Evolutionary conservation across 2,888 invertebrate genomes (phyloP).

Genomic region (Myopa tessellatipennis): DNA sequence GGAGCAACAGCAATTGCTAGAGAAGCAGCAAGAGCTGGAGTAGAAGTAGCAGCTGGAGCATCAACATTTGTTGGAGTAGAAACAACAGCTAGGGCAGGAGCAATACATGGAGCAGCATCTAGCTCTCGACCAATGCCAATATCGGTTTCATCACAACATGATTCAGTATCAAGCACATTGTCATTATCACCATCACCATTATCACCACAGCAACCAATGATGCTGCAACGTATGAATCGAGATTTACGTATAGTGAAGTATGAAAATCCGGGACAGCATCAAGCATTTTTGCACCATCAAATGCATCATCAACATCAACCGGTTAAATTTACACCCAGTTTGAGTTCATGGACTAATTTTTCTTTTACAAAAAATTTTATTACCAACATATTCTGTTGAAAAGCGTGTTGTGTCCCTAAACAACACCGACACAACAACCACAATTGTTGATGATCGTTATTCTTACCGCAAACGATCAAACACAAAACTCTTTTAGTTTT

Average conservation of each 20-base stretch:
- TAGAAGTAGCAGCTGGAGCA: slow-evolving; percentile 3
- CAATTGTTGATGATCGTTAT: neutral
- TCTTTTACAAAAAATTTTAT: slow-evolving; percentile 68
- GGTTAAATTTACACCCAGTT: slow-evolving; percentile 63
- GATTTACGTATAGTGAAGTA: slow-evolving; percentile 58
- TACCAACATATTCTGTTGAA: slow-evolving; percentile 66
- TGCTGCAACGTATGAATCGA: slow-evolving; percentile 59
- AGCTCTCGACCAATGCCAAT: slow-evolving; percentile 44
- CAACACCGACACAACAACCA: neutral
- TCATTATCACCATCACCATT: slow-evolving; percentile 23
- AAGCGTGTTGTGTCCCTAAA: neutral
- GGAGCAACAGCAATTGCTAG: neutral
- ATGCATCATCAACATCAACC: slow-evolving; percentile 44
- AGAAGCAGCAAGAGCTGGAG: too few species aligned
- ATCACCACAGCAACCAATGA: slow-evolving; percentile 45
- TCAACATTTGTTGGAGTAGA: neutral
- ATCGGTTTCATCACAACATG: slow-evolving; percentile 50
- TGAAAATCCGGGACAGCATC: slow-evolving; percentile 55
- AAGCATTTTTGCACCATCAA: slow-evolving; percentile 36
- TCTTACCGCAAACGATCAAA: neutral
- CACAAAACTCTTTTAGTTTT: neutral
- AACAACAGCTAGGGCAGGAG: slow-evolving; percentile 25
- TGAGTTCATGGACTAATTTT: slow-evolving; percentile 68
- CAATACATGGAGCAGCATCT: slow-evolving; percentile 11
- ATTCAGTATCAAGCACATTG: slow-evolving; percentile 1